These are phyloP conservation scores for Clarias magur DNA, from an alignment of 2,113 vertebrate species.

Conservation along the genomic window DNA sequence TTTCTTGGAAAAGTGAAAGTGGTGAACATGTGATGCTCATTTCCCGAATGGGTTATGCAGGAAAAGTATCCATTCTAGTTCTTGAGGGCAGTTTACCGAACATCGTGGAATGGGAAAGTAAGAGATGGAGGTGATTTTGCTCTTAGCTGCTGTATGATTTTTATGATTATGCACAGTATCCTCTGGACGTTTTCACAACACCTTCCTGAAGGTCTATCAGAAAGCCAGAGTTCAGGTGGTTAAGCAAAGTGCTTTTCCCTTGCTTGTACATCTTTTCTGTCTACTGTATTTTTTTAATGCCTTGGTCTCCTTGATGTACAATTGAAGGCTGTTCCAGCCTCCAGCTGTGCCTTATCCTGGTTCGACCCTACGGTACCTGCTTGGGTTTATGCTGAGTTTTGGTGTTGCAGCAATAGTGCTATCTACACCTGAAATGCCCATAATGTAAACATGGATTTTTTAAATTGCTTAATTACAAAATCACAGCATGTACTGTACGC, in stretches of 20 bases:
- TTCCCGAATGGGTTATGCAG: neutral
- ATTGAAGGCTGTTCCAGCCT: neutral
- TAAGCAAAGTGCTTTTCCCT: neutral
- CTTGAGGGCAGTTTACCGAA: neutral
- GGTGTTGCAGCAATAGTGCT: neutral
- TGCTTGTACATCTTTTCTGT: neutral
- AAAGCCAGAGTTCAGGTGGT: neutral
- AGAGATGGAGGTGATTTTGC: neutral
- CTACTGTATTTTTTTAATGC: neutral
- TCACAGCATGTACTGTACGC: neutral
- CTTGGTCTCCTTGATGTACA: neutral
- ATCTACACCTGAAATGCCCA: neutral
- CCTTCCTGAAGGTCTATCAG: neutral
- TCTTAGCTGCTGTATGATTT: neutral
- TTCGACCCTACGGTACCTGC: neutral
- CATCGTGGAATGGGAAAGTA: neutral
- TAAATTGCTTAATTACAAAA: neutral
- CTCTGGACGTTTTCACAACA: neutral
- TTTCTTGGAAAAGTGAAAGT: neutral
- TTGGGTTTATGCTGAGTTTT: neutral
- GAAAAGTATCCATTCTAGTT: neutral
- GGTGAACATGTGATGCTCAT: neutral
- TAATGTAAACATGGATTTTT: neutral
- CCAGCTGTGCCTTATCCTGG: neutral
- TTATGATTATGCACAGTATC: neutral